Conservation (phyloP, 2,888 invertebrate genomes). For the Melitaea athalia region DNA sequence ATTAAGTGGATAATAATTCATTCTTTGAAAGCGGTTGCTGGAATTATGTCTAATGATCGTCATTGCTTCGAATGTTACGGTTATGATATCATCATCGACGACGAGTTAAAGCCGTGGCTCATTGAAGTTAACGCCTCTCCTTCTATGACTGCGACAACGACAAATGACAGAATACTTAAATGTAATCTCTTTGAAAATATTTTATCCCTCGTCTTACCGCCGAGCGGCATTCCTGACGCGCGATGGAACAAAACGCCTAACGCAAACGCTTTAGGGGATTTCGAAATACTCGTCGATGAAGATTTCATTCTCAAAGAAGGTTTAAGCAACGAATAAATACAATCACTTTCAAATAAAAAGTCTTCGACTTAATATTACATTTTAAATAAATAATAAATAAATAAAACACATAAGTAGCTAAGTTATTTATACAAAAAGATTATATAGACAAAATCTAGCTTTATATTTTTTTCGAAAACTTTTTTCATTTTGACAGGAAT, state of each 20-base stretch:
- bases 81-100: conserved; percentile 97
- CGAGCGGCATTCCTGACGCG: conserved; percentile 93
- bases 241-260: conserved; percentile 92
- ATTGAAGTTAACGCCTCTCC: conserved; percentile 98
- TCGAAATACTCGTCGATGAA: conserved; percentile 92
- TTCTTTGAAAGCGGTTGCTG: conserved; percentile 95
- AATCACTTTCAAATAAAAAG: neutral
- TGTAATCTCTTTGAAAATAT: conserved; percentile 97
- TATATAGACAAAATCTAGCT: neutral
- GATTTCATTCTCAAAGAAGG: conserved; percentile 88
- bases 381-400: neutral
- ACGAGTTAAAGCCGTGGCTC: conserved; percentile 95
- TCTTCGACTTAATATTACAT: neutral
- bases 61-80: conserved; percentile 98
- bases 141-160: conserved; percentile 94
- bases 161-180: conserved; percentile 96
- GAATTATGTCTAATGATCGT: conserved; percentile 95
- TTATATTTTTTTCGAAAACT: neutral
- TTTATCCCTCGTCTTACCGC: conserved; percentile 93
- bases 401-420: neutral
- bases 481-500: no score
- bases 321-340: conserved; percentile 34
- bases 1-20: conserved; percentile 96
- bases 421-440: neutral
- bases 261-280: conserved; percentile 89